phyloP scores from a whole-genome alignment of 2,113 vertebrate species.

The Pontoporia blainvillei region DNA sequence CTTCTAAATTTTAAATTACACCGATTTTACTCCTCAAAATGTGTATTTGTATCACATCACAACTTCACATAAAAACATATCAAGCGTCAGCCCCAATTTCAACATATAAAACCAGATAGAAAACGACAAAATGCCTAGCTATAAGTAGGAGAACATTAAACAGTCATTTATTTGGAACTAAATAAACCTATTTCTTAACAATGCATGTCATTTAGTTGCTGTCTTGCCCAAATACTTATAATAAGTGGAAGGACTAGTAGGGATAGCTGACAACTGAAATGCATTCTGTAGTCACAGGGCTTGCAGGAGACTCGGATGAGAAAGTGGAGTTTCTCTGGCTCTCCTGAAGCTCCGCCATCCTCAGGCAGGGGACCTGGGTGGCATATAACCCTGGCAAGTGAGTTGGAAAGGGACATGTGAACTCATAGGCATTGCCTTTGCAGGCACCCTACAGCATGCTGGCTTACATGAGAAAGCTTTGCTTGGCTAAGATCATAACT shows the following conservation, averaged over 20 bases:
- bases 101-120: background rate
- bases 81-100: background rate
- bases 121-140: background rate
- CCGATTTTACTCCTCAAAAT: background rate
- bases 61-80: background rate
- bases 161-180: background rate
- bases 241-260: background rate
- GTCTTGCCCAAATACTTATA: background rate
- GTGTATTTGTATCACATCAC: background rate
- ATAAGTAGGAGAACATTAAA: background rate
- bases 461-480: background rate
- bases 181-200: background rate
- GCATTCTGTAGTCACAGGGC: background rate
- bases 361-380: background rate
- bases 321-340: background rate
- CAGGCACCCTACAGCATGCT: background rate
- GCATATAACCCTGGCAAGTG: background rate
- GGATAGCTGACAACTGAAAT: background rate
- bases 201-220: background rate
- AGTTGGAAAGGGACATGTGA: background rate
- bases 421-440: fast-evolving
- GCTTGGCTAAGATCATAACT: background rate
- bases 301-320: background rate
- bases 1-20: background rate
- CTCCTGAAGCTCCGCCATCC: background rate